Evolutionary conservation across 2,888 invertebrate genomes (phyloP).

Genomic region (Scaeva pyrastri): DNA sequence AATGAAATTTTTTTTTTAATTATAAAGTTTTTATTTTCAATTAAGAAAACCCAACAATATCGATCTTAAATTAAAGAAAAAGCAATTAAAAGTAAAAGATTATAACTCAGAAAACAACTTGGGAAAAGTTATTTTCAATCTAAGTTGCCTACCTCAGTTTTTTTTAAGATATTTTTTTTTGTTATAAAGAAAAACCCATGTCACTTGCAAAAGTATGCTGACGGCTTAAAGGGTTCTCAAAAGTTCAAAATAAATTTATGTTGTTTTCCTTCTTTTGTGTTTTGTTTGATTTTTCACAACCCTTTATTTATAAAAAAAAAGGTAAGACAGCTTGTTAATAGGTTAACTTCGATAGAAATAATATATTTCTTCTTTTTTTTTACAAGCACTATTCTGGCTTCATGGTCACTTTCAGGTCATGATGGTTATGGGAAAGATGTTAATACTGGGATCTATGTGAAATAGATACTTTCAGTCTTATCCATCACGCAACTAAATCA

Average conservation of each 20-base stretch:
- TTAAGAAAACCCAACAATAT: too few relatives aligned
- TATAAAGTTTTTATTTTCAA: too few relatives aligned
- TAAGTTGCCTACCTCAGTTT: not conserved
- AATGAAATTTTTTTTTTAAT: too few relatives aligned
- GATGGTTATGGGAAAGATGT: not conserved
- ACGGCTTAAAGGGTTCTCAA: not conserved
- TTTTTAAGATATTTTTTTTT: constrained; percentile 9
- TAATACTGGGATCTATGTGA: not conserved
- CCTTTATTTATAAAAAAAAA: not conserved
- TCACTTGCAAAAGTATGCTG: constrained; percentile 46
- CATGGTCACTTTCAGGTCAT: not conserved
- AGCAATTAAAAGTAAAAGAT: not conserved
- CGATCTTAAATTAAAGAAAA: not conserved
- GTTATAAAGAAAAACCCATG: constrained; percentile 53
- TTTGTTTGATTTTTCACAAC: not conserved
- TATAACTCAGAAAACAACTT: not conserved
- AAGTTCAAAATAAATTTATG: constrained; percentile 49
- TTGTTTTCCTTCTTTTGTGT: not conserved
- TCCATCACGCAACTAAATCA: not conserved
- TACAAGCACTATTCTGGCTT: constrained; percentile 11
- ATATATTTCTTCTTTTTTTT: not conserved
- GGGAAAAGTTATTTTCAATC: not conserved
- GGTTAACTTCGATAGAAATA: not conserved
- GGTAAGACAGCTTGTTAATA: not conserved
- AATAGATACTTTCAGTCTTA: not conserved